Base-by-base conservation (phyloP, 2,113 vertebrate genomes). In the Beaufortia kweichowensis region DNA sequence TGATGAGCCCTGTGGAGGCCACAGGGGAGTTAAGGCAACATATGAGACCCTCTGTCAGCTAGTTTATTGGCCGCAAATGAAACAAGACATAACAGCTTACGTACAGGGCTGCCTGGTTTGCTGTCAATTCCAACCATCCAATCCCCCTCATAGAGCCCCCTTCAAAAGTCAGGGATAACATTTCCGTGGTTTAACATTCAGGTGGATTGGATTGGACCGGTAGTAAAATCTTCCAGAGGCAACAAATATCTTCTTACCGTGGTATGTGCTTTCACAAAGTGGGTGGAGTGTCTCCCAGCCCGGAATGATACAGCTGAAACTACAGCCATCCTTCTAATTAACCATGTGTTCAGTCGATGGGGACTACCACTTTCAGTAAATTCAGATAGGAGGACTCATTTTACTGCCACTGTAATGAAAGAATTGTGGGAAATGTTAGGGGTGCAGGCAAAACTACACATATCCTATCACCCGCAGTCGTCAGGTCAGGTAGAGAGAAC, bases 101-200 rank as follows among this genome's bases (percentile, higher is more conserved):
- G 23, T 77, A 6, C 26, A 28, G 23, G 26, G 53, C 2, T 78
- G 80, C 15, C 14, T 78, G 28, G 21, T 65, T 28, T 81, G 75
- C 24, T 81, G 68, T 39, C 65, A 72, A 23, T 81, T 77, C 7
- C 56, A 78, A 6, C 50, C 79, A 14, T 66, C 75, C 14, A 10
- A 46, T 3, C 62, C 75, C 1, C 15, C 39, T 14, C n/a, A 81
- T n/a, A 60, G 43, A 50, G 75, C 12, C 78, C 53, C 3, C 39
- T 76, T 11, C 79, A 72, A 19, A 39, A 26, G 19, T 48, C 33
- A 29, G 69, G 35, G 28, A 75, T 64, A 11, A 60, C 56, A 3
- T 67, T 69, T 19, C 81, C 71, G n/a, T 82, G 57, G 72, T 64
- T 78, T 19, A 43, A 61, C 26, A 4, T 80, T 24, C 73, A 76